Evolutionary conservation across 2,888 invertebrate genomes (phyloP).

Genomic region (Amphipoea oculea): DNA sequence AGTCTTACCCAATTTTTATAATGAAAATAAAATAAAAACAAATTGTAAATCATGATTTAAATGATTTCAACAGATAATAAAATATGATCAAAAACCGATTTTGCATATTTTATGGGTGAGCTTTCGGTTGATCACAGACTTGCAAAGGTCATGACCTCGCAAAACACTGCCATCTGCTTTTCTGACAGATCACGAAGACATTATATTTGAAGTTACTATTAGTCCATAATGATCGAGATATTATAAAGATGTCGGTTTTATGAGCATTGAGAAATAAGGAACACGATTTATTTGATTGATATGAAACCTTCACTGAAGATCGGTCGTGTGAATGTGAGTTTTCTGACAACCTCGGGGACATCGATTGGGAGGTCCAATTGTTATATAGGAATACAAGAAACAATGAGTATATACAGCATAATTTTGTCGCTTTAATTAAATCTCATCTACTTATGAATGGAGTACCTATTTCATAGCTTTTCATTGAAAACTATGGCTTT

Average conservation of each 20-base stretch:
- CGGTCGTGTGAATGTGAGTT: background rate
- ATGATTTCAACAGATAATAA: background rate
- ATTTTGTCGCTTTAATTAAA: background rate
- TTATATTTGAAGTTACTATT: conserved; percentile 31
- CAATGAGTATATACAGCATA: too few species aligned
- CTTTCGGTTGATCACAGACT: conserved; percentile 33
- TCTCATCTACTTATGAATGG: background rate
- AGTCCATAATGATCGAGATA: conserved; percentile 39
- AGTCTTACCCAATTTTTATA: background rate
- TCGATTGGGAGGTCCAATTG: background rate
- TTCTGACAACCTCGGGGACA: background rate
- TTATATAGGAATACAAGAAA: background rate
- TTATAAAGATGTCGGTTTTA: conserved; percentile 33
- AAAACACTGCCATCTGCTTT: conserved; percentile 58
- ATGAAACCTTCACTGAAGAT: conserved; percentile 29
- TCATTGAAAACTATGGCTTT: background rate
- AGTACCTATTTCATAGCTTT: too few species aligned
- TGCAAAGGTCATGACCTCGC: conserved; percentile 54
- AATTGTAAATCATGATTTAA: background rate
- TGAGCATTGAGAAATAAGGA: conserved; percentile 33
- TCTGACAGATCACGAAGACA: conserved; percentile 58
- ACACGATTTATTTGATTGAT: conserved; percentile 32
- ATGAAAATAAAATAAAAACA: background rate
- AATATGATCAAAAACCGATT: conserved; percentile 25
- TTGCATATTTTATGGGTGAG: conserved; percentile 39